Evolutionary conservation across 2,888 invertebrate species (phyloP), one percentile per base, ranked within the genome.

Genomic region (Diabrotica balteata): DNA sequence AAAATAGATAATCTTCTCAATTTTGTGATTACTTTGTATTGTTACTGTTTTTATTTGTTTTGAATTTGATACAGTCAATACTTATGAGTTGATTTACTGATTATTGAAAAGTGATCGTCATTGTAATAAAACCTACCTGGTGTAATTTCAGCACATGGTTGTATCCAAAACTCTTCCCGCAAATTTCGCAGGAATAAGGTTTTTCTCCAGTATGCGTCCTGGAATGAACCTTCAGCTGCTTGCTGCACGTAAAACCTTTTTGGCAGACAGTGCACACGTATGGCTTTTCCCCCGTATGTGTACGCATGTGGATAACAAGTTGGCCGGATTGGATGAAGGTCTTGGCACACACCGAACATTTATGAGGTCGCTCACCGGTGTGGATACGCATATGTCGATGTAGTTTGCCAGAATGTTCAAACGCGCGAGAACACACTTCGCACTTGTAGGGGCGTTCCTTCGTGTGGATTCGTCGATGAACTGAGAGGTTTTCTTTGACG

Each of bases 291-390:
- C 92, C 81, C 0, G 95, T 96, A 80, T 95, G 95, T 0, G 95
- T 95, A 61, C 95, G 87, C 87, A 95, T 92, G 82, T 96, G 96
- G 75, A 95, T 95, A 1, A 96, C 95, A 76, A 96, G 85, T 80
- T 96, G 95, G 0, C 95, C 95, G 9, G 94, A 94, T 82, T 96
- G 95, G 63, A 95, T 95, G 81, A 96, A 95, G 0, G 95, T 95
- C 83, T 95, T 95, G 70, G 91, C 90, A 81, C 95, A 96, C 53
- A 94, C 91, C 42, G 90, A 90, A 80, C 95, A 96, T 77, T 94
- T 93, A 84, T 96, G 95, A 0, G 95, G 95, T 49, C 95, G 88
- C 81, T 95, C 95, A 4, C 95, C 93, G 0, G 95, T 95, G 81
- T 96, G 95, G 76, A 95, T 95, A 69, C 95, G 88, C 89, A 95